A percentile compares a stretch with the other conserved stretches of the same genome.
These are phyloP conservation scores for Loriculus beryllinus DNA, from an alignment of 2,797 vertebrate species.

Conservation along the genomic window DNA sequence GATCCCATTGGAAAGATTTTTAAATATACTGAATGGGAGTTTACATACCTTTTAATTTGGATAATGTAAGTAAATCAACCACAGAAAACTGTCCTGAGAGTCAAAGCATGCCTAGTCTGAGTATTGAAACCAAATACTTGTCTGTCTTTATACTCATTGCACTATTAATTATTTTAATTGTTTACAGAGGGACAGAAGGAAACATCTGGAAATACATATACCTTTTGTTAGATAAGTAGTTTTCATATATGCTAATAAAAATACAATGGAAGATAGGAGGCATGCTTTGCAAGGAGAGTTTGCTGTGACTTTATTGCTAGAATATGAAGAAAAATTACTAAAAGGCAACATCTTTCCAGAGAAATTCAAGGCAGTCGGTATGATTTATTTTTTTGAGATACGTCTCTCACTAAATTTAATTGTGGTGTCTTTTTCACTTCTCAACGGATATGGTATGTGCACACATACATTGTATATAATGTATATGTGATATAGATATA, in stretches of 20 bases:
- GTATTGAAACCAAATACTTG: conserved; percentile 10
- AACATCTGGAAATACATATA: not conserved
- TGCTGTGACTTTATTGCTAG: not conserved
- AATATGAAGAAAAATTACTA: not conserved
- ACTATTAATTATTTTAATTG: conserved; percentile 27
- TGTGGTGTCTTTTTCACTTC: not conserved
- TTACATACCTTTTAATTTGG: conserved; percentile 1
- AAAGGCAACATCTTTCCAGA: not conserved
- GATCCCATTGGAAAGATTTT: not conserved
- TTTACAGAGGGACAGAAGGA: not conserved
- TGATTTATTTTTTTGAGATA: not conserved
- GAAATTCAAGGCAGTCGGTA: not conserved
- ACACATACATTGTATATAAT: not conserved
- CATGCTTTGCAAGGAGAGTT: not conserved
- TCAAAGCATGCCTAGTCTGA: not conserved
- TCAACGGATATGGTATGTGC: not conserved
- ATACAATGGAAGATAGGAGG: not conserved
- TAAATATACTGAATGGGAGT: not conserved
- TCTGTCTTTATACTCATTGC: not conserved
- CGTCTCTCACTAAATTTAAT: not conserved
- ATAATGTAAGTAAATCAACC: not conserved
- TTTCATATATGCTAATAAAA: conserved; percentile 1
- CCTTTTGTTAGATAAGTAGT: not conserved
- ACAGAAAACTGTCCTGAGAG: not conserved
- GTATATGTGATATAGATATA: not conserved